phyloP scores from a whole-genome alignment of 2,888 invertebrate species.

The Drosophila suboccidentalis region DNA sequence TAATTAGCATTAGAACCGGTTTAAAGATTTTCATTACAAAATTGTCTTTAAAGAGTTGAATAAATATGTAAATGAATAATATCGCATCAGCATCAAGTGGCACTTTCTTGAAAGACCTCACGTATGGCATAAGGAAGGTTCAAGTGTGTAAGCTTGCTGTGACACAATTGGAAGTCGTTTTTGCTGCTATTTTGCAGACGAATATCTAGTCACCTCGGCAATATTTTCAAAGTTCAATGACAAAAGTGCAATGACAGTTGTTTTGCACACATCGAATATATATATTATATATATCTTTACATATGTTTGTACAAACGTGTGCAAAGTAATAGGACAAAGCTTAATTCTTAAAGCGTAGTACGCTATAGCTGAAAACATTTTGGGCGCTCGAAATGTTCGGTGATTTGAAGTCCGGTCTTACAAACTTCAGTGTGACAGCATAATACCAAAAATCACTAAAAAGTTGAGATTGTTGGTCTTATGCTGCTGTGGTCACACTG shows the following conservation, averaged over 20 bases:
- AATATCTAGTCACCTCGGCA: neutral
- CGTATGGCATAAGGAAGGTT: neutral
- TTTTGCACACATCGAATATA: slow-evolving; percentile 5
- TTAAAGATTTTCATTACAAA: slow-evolving; percentile 16
- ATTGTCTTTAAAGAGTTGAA: slow-evolving; percentile 4
- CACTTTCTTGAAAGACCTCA: slow-evolving; percentile 9
- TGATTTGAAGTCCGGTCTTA: too few species aligned
- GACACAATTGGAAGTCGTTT: neutral
- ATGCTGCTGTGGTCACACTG: too few species aligned
- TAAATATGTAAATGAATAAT: slow-evolving; percentile 20
- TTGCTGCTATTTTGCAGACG: neutral
- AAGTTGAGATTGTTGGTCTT: too few species aligned
- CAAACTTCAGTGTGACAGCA: too few species aligned
- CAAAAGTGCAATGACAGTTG: slow-evolving; percentile 46
- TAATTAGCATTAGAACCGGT: slow-evolving; percentile 42
- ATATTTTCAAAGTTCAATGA: slow-evolving; percentile 39
- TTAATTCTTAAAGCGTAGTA: neutral
- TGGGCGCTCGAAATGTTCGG: too few species aligned
- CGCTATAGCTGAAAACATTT: too few species aligned
- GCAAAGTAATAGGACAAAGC: neutral
- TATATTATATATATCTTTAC: neutral
- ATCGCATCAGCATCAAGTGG: slow-evolving; percentile 40
- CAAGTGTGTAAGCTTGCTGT: slow-evolving; percentile 12
- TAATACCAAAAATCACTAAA: too few species aligned
- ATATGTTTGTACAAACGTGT: neutral